Base-by-base conservation (phyloP, 2,888 invertebrate genomes). In the Smittia aterrima region DNA sequence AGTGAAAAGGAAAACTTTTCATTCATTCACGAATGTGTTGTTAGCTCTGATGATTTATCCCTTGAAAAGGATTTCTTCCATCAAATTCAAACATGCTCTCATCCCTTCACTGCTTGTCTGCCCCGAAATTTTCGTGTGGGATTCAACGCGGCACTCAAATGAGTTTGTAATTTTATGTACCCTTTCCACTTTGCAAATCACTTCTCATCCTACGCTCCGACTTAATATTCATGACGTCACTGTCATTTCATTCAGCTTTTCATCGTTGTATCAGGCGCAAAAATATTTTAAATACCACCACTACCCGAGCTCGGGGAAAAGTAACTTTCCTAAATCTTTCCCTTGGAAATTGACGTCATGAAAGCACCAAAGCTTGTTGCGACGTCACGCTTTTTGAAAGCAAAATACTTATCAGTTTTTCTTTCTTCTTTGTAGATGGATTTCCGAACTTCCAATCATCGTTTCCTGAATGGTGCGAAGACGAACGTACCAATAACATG, bases 381-480 rank as follows among this genome's bases (percentile, higher is more conserved):
- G n/a, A 9, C 32, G 32, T 32, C 32, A 32, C 32, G 32, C 32
- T 32, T 20, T 58, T 22, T 20, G 9, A 32, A 32, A 32, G 4
- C 32, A 9, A 32, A 47, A 47, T 6, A 6, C 47, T 47, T 47
- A 47, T 16, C 16, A 47, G 11, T 16, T 47, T n/a, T 6, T 2
- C 38, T 38, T 75, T 77, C 77, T 75, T 82, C 79, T 79, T 86
- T 85, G 1, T 87, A 96, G 96, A 94, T 84, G 95, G 95, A 77
- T 95, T 94, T 81, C 86, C 87, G 76, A 89, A 90, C 81, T 96
- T 96, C 85, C 90, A 89, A 78, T 88, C 90, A 78, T 86, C 90
- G 76, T 95, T 92, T 84, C 95, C 95, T 41, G 95, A 95, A 83
- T 95, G 94, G 92, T 95, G 95, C 84, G 87, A 87, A 81, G 93